A percentile compares a stretch with the other conserved stretches of the same genome.
Evolutionary conservation across 1,140 invertebrate species (phyloP).

Genomic region (Macrobrachium nipponense): DNA sequence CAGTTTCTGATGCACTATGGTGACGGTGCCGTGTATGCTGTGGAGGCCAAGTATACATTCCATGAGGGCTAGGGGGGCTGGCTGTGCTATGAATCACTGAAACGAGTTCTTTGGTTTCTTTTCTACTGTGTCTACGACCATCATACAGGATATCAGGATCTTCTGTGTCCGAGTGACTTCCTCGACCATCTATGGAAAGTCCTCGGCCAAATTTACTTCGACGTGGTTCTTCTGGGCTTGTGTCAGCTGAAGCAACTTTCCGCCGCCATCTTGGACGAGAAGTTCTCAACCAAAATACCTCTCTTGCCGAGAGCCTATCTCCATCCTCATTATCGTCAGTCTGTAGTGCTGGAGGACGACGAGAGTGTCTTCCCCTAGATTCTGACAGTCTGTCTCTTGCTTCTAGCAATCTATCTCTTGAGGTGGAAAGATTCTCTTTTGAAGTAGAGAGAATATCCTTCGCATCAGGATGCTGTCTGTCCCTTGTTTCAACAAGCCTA

Average conservation of each 20-base stretch:
- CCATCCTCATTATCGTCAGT: constrained; percentile 19
- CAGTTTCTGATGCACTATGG: constrained; percentile 48
- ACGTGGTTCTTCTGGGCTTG: constrained; percentile 61
- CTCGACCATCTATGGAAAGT: constrained; percentile 54
- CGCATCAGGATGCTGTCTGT: background rate
- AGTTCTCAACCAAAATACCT: constrained; percentile 60
- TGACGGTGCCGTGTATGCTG: constrained; percentile 62
- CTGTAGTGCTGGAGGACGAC: constrained; percentile 7
- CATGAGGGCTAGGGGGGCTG: constrained; percentile 62
- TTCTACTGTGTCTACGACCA: constrained; percentile 5
- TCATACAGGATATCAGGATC: constrained; percentile 58
- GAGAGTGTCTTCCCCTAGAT: constrained; percentile 9
- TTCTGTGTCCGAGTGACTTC: constrained; percentile 58
- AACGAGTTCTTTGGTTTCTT: constrained; percentile 16
- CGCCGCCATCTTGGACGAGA: constrained; percentile 60
- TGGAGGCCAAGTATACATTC: constrained; percentile 64
- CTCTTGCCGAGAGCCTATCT: constrained; percentile 44
- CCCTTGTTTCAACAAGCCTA: constrained; percentile 18
- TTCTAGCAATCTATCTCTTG: constrained; percentile 24
- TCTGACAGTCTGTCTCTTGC: constrained; percentile 24
- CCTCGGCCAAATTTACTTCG: constrained; percentile 58
- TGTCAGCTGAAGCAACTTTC: constrained; percentile 64
- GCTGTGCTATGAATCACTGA: constrained; percentile 26
- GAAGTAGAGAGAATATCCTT: constrained; percentile 27
- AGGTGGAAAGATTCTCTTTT: constrained; percentile 13